Conservation (phyloP, 2,797 vertebrate species). For the Arvicola amphibius region DNA sequence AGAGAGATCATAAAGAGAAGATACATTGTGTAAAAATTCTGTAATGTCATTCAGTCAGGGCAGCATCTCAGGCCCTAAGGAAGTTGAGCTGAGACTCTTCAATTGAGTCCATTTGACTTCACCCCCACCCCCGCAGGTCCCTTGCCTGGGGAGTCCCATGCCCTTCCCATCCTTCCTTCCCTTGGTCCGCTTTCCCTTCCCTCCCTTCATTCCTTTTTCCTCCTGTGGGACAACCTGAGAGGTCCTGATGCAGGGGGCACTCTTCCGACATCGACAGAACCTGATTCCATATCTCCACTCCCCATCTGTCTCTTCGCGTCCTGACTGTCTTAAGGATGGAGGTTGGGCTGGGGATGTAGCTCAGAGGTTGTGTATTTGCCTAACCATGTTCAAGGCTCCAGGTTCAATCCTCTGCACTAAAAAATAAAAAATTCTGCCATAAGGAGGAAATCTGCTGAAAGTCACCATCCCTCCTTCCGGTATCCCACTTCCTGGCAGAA, state of each 20-base stretch:
- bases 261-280: constrained; percentile 22
- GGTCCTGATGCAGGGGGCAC: neutral
- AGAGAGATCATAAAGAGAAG: neutral
- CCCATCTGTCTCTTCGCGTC: neutral
- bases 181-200: neutral
- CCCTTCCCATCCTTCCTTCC: neutral
- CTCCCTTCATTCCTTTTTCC: neutral
- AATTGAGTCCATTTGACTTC: neutral
- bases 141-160: neutral
- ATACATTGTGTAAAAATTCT: neutral
- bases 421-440: neutral
- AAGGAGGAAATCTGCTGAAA: neutral
- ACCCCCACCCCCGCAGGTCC: no score
- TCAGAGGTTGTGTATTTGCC: neutral
- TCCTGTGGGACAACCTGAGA: neutral
- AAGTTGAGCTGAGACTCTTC: neutral
- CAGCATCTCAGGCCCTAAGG: neutral
- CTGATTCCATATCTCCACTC: neutral
- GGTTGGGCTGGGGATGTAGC: neutral
- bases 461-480: neutral
- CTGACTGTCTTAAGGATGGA: neutral
- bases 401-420: neutral
- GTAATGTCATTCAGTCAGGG: neutral
- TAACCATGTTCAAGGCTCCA: neutral
- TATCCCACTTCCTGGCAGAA: constrained; percentile 59